A percentile compares a stretch with the other conserved stretches of the same genome.
These are phyloP conservation scores for Andrena cerasifolii DNA, from an alignment of 1,140 invertebrate genomes.

Conservation along the genomic window DNA sequence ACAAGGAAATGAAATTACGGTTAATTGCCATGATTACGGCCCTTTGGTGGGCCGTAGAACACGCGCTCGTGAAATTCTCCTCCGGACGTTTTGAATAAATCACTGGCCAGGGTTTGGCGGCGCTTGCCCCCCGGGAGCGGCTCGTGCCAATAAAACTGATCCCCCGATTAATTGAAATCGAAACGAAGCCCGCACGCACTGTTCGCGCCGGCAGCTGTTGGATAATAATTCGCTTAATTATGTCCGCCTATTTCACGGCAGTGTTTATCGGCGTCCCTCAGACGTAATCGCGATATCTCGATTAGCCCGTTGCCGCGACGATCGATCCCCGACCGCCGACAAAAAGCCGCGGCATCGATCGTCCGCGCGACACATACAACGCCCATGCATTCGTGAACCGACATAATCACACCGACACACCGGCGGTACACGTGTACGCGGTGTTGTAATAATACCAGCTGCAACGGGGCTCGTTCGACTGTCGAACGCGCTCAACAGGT, in stretches of 20 bases:
- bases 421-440: constrained; percentile 30
- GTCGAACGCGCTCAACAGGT: constrained; percentile 60
- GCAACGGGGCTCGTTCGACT: neutral
- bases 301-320: neutral
- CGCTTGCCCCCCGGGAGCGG: neutral
- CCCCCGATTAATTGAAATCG: constrained; percentile 19
- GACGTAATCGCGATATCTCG: constrained; percentile 12
- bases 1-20: neutral
- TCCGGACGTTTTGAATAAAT: neutral
- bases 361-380: constrained; percentile 13
- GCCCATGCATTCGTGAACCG: constrained; percentile 50
- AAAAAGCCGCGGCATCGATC: constrained; percentile 47
- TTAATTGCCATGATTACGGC: neutral
- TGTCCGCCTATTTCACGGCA: neutral
- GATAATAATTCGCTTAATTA: neutral
- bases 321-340: neutral
- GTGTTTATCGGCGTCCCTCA: neutral
- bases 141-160: neutral
- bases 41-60: neutral
- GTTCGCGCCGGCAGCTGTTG: neutral
- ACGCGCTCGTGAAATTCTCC: neutral
- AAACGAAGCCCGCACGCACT: neutral
- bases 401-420: constrained; percentile 47
- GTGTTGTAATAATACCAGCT: constrained; percentile 22
- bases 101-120: neutral